Base-by-base conservation (phyloP, 2,888 invertebrate species). In the Macaria liturata region DNA sequence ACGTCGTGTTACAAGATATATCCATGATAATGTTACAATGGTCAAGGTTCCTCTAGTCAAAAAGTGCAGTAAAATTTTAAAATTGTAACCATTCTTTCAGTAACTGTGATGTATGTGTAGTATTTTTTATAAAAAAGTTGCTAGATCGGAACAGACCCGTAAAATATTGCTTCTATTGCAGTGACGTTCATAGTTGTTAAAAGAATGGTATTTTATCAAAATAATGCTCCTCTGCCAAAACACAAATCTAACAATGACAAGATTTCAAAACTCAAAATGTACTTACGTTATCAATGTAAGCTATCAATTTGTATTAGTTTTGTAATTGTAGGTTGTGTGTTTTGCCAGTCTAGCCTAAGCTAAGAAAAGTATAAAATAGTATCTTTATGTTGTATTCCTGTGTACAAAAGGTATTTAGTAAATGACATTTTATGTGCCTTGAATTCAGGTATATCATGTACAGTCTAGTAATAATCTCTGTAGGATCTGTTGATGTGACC, bases 301-400 rank as follows among this genome's bases (percentile, higher is more conserved):
- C 65, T 49, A 65, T 20, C 1, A 20, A 20, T 67, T 42, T 66
- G 65, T 71, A 57, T 63, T 49, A 59, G 64, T 58, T 58, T 31
- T 57, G 56, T 57, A 9, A 65, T 62, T 62, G 60, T 68, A 44
- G 67, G 72, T 66, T 67, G 74, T 88, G 86, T 88, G 87, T 85
- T 89, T 88, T 88, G 88, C 78, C 87, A 90, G 88, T 76, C 78
- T 80, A 86, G 88, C 86, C 87, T 88, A 89, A 90, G 88, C 91
- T 91, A 90, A 85, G 83, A 86, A 89, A 84, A 83, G 78, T 64
- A 78, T 80, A 81, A 83, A 85, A 76, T 78, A 78, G 70, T 82
- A 64, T 80, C 68, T 69, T 76, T 71, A 72, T 59, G 68, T 78
- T 71, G 20, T 47, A 54, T 53, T 56, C 61, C 49, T 59, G 58